Evolutionary conservation across 2,113 vertebrate species (phyloP).

Genomic region (Hemiscyllium ocellatum): DNA sequence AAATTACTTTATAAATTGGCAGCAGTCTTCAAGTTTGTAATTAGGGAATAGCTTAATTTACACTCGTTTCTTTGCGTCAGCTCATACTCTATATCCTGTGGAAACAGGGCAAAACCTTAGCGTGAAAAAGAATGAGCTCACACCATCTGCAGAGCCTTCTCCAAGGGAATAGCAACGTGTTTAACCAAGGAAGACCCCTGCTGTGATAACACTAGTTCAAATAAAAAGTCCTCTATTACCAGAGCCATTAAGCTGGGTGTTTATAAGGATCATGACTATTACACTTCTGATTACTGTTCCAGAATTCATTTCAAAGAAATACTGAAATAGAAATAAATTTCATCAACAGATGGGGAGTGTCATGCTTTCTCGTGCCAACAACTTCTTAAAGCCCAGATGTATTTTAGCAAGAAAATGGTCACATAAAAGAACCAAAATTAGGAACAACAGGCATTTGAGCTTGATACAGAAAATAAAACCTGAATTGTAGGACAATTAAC

Average conservation of each 20-base stretch:
- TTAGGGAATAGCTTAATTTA: not conserved
- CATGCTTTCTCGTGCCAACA: slow-evolving; percentile 1
- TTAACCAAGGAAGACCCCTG: slow-evolving; percentile 32
- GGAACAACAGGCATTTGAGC: not conserved
- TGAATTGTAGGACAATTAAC: not conserved
- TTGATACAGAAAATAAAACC: not conserved
- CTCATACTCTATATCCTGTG: slow-evolving; percentile 36
- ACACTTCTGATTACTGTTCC: slow-evolving; percentile 16
- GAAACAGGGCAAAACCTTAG: slow-evolving; percentile 30
- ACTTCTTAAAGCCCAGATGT: slow-evolving; percentile 22
- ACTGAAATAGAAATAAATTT: slow-evolving; percentile 37
- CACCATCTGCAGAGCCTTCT: slow-evolving; percentile 20
- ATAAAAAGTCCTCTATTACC: slow-evolving; percentile 36
- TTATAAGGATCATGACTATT: slow-evolving; percentile 23
- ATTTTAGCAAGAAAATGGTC: not conserved
- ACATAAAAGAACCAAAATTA: not conserved
- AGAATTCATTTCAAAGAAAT: slow-evolving; percentile 31
- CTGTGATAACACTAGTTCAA: slow-evolving; percentile 29
- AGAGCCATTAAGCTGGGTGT: slow-evolving; percentile 26
- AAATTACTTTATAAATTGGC: not conserved
- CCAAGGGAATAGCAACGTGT: slow-evolving; percentile 29
- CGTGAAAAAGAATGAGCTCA: slow-evolving; percentile 37
- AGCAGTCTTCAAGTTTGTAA: not conserved
- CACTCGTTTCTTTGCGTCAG: slow-evolving; percentile 28
- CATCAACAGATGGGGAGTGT: slow-evolving; percentile 20